Base-by-base conservation (phyloP, 2,113 vertebrate species). In the Copsychus sechellarum region DNA sequence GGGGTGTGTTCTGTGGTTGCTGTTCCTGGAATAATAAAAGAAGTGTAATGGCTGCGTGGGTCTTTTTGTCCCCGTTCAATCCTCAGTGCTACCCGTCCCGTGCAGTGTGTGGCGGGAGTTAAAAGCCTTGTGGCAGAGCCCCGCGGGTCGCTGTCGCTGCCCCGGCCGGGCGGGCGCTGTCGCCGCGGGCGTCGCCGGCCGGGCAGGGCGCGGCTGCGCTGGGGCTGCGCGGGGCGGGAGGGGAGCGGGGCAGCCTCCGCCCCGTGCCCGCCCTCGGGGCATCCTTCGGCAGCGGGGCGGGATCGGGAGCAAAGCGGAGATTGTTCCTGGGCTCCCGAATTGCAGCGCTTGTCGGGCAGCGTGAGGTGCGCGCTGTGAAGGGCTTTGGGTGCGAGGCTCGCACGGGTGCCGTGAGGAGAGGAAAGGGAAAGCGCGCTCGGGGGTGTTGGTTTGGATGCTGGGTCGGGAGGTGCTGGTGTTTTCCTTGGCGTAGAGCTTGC, bases 81-180 rank as follows among this genome's bases (percentile, higher is more conserved):
- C 8, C 8, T 12, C 3, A 14, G 5, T 8, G 2, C 4, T 2
- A 3, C 1, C 1, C 5, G 26, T 4, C 1, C 1, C 4, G 8
- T 14, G 14, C 5, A 8, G 3, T 4, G 3, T 34, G 71, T 6
- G 2, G 14, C 15, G 10, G 21, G 28, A 15, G 28, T 22, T 3
- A 2, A 28, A 4, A 12, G 26, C 1, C 5, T 6, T 25, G 0
- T 33, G 2, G 17, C 74, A 4, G 58, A 12, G 45, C 23, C 13
- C 36, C 28, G 42, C 33, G 20, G 43, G 42, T 5, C 5, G 57
- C 5, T 76, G 73, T 38, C 5, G 43, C 43, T 23, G 42, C 3
- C 54, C 19, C 14, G 23, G 48, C 18, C 31, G 9, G 38, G 70
- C 69, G 69, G 38, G 70, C 70, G 51, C 38, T n/a, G 51, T 26